Evolutionary conservation across 2,113 vertebrate genomes (phyloP), one percentile per base, ranked within the genome.

Genomic region (Paracanthobrama guichenoti): DNA sequence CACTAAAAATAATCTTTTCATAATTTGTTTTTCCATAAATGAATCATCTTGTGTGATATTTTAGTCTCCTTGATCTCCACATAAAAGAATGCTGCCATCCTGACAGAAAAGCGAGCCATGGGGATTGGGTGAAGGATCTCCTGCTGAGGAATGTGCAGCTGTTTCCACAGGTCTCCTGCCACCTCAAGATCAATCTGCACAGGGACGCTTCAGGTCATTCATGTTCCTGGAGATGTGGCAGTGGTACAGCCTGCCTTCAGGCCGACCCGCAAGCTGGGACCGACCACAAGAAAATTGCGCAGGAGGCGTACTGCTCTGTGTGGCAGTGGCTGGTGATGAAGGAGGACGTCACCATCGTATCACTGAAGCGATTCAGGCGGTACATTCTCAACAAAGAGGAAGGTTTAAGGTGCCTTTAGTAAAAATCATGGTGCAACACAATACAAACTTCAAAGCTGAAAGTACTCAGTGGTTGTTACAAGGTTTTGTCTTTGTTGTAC

Each of bases 301-400:
- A 55, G 74, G 3, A 35, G 26, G 28, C 16, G 5, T 6, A 55
- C 48, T 20, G 73, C 26, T 76, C 48, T 35, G 46, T 53, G 24
- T 1, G 0, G 26, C 73, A 75, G 48, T 76, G 50, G 18, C 50
- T 76, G 50, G 26, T 31, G 26, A 76, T 77, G 20, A 8, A 57
- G 10, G 28, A n/a, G 28, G 11, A 59, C 5, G 12, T 39, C 73
- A 53, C 14, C 26, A 13, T 26, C 28, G 57, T 31, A 6, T 28
- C 48, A 31, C 24, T 35, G 9, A 76, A 76, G 18, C 74, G 50
- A 18, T 76, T 76, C 28, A 53, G 26, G 28, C 26, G 1, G 48
- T 53, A 75, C 48, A 76, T 76, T 76, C 14, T 76, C 16, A 0
- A 75, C 24, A 75, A 53, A 53, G 73, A 75, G 24, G 24, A 31